phyloP scores from a whole-genome alignment of 1,140 invertebrate genomes.

The Araneus ventricosus region DNA sequence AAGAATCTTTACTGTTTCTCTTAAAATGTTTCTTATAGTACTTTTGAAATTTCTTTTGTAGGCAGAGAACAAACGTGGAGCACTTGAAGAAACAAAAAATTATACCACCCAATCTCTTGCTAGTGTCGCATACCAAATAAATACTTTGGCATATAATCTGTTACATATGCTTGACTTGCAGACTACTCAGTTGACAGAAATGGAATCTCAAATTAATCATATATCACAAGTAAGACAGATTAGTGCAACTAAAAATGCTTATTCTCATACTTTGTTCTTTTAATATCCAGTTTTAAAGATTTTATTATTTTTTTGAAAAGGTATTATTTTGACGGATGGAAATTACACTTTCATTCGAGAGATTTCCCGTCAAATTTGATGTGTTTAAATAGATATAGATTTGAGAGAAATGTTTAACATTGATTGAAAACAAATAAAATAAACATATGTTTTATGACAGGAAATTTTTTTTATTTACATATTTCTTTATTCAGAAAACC shows the following conservation, averaged over 20 bases:
- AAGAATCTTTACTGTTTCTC: neutral
- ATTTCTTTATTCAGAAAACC: too few species aligned
- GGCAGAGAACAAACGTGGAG: constrained; percentile 92
- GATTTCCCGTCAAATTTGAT: too few species aligned
- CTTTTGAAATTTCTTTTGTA: neutral
- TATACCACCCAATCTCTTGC: constrained; percentile 98
- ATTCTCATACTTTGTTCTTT: too few species aligned
- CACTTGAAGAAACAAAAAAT: constrained; percentile 98
- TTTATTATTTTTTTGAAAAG: too few species aligned
- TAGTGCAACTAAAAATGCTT: neutral
- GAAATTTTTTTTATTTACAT: too few species aligned
- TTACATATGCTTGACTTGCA: constrained; percentile 96
- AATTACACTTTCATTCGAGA: too few species aligned
- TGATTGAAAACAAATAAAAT: too few species aligned
- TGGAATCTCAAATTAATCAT: constrained; percentile 97
- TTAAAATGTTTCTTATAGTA: neutral
- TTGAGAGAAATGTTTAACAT: too few species aligned
- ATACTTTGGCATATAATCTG: constrained; percentile 98
- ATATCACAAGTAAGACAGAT: constrained; percentile 86
- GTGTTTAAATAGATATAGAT: too few species aligned
- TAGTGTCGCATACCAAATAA: constrained; percentile 99
- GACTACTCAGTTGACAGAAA: constrained; percentile 93
- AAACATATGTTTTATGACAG: too few species aligned
- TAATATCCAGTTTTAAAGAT: too few species aligned
- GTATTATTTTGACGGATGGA: too few species aligned